Evolutionary conservation across 2,888 invertebrate genomes (phyloP).

Genomic region (Cryptus viduatorius): DNA sequence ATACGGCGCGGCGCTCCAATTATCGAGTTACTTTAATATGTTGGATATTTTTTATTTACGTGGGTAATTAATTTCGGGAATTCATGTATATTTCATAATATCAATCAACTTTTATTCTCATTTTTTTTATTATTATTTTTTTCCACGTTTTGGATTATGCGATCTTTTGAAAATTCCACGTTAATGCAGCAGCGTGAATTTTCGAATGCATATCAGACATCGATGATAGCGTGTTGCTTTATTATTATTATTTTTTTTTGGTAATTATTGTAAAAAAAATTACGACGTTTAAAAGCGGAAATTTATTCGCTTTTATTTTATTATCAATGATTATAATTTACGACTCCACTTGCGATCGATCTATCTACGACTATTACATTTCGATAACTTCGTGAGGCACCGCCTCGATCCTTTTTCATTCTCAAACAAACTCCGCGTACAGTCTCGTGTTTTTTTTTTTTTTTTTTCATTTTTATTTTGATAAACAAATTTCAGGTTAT

Average conservation of each 20-base stretch:
- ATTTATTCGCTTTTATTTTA: conserved; percentile 12
- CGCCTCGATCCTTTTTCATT: conserved; percentile 1
- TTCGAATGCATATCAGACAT: neutral
- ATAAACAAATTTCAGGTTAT: neutral
- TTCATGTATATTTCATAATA: conserved; percentile 7
- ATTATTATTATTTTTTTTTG: neutral
- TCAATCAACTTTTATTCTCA: conserved; percentile 31
- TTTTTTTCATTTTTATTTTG: neutral
- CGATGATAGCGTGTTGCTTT: neutral
- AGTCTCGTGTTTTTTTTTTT: conserved; percentile 27
- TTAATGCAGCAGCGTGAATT: neutral
- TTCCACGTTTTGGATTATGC: neutral
- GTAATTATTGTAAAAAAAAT: conserved; percentile 23
- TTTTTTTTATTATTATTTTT: conserved; percentile 2
- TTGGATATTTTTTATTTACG: neutral
- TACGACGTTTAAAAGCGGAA: conserved; percentile 31
- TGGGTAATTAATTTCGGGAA: conserved; percentile 13
- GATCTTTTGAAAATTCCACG: neutral
- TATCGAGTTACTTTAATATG: conserved; percentile 28
- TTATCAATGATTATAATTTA: conserved; percentile 36
- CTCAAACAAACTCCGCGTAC: neutral
- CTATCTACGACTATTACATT: conserved; percentile 40
- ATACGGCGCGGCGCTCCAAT: conserved; percentile 24
- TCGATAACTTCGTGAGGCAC: conserved; percentile 24
- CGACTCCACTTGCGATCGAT: conserved; percentile 19